Base-by-base conservation (phyloP, 2,888 invertebrate genomes). In the Exocentrus adspersus region DNA sequence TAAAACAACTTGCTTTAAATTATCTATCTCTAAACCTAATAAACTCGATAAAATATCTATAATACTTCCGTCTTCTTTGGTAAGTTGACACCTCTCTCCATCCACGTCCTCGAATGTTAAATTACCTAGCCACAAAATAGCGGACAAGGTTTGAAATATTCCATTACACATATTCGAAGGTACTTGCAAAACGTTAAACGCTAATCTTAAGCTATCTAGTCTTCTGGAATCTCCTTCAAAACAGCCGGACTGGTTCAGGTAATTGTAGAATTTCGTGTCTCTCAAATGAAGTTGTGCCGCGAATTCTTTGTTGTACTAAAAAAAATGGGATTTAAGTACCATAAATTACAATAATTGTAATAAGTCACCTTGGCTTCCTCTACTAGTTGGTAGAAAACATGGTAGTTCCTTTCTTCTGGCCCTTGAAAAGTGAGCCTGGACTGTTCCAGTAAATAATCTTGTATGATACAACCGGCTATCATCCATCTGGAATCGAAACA, bases 41-140 rank as follows among this genome's bases (percentile, higher is more conserved):
- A 96, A 84, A 53, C 86, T 86, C 2, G 90, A 90, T 2, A 95
- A 88, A 1, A 89, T 92, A 1, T 86, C 87, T 28, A 94, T 85
- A 56, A 94, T 91, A 37, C 90, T 88, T 66, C 88, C 86, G 61
- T 94, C 89, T 60, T 89, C 88, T 61, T 86, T 86, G 0, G 90
- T 89, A 69, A 95, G 82, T 67, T 92, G 89, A 76, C 93, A 93
- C 64, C 89, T 87, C 80, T 95, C 95, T 0, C 95, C 95, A 78
- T 95, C 95, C 21, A 94, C 88, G 80, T 95, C 95, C 86, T 90
- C 89, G 79, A 95, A 95, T 72, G 87, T 88, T 68, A 95, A 85
- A 82, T 95, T 96, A 24, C 96, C 95, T 30, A 96, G 86, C 95
- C 95, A 95, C 57, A 96, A 84, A 70, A 96, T 94, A 1, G 95